phyloP scores from a whole-genome alignment of 2,888 invertebrate genomes.

The Pyrrhosoma nymphula region DNA sequence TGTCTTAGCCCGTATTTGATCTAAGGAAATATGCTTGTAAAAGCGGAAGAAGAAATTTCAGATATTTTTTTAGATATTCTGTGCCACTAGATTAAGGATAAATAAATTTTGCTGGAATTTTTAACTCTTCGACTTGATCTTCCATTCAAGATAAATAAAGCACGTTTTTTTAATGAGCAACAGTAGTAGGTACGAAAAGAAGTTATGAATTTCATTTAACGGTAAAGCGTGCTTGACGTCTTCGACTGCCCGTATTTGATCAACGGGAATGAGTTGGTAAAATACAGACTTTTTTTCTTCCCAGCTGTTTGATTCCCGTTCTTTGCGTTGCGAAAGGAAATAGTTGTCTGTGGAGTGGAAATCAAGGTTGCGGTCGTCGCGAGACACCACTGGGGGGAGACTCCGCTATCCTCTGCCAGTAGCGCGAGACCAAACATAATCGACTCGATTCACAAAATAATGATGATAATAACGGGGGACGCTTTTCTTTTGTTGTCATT shows the following conservation, averaged over 20 bases:
- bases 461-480: not conserved
- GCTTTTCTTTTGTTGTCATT: conserved; percentile 22
- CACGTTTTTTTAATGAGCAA: too few relatives aligned
- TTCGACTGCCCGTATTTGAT: not conserved
- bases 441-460: not conserved
- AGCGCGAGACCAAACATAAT: not conserved
- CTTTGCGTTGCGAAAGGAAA: not conserved
- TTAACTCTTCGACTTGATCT: too few relatives aligned
- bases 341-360: not conserved
- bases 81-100: too few relatives aligned
- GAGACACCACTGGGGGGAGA: not conserved
- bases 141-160: too few relatives aligned
- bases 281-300: not conserved
- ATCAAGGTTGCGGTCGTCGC: not conserved
- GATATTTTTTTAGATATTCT: too few relatives aligned
- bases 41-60: too few relatives aligned
- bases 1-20: too few relatives aligned
- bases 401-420: not conserved
- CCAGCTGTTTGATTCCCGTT: not conserved
- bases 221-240: too few relatives aligned
- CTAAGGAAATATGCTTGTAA: too few relatives aligned
- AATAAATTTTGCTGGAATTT: too few relatives aligned
- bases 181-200: too few relatives aligned
- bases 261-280: not conserved
- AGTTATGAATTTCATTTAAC: too few relatives aligned